These are phyloP conservation scores for Carlito syrichta DNA, from an alignment of 2,113 vertebrate species.

Conservation along the genomic window DNA sequence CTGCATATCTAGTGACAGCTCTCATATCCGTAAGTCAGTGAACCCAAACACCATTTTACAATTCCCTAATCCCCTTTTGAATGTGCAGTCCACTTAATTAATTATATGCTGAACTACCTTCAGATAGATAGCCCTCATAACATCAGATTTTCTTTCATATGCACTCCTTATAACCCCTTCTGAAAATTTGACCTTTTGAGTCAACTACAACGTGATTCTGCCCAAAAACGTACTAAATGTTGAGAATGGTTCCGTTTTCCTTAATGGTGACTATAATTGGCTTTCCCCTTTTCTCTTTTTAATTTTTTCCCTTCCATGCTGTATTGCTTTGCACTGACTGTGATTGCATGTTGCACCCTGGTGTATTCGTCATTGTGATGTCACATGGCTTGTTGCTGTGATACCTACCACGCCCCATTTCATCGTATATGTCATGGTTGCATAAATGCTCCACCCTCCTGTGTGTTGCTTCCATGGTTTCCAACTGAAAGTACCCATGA, in stretches of 20 bases:
- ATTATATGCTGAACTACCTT: constrained; percentile 14
- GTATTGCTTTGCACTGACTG: constrained; percentile 88
- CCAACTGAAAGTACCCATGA: constrained; percentile 98
- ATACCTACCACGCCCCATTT: constrained; percentile 87
- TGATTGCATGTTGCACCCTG: constrained; percentile 85
- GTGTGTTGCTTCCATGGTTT: constrained; percentile 92
- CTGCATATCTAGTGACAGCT: background rate
- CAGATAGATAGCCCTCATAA: background rate
- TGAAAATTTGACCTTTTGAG: constrained; percentile 77
- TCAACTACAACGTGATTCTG: constrained; percentile 82
- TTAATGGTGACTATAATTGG: constrained; percentile 93
- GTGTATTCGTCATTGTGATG: constrained; percentile 90
- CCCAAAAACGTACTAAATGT: constrained; percentile 85
- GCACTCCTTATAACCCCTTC: constrained; percentile 61
- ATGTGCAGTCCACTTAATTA: constrained; percentile 19
- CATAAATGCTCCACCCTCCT: constrained; percentile 90
- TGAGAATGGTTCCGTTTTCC: constrained; percentile 85
- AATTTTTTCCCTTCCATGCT: constrained; percentile 78
- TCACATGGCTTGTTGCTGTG: constrained; percentile 92
- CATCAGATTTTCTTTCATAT: constrained; percentile 5
- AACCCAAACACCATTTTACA: background rate
- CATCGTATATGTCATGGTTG: constrained; percentile 90
- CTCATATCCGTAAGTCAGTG: background rate
- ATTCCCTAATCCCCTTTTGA: background rate
- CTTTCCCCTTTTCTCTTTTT: constrained; percentile 88